Conservation (phyloP, 1,140 invertebrate genomes). For the Reticulitermes speratus region DNA sequence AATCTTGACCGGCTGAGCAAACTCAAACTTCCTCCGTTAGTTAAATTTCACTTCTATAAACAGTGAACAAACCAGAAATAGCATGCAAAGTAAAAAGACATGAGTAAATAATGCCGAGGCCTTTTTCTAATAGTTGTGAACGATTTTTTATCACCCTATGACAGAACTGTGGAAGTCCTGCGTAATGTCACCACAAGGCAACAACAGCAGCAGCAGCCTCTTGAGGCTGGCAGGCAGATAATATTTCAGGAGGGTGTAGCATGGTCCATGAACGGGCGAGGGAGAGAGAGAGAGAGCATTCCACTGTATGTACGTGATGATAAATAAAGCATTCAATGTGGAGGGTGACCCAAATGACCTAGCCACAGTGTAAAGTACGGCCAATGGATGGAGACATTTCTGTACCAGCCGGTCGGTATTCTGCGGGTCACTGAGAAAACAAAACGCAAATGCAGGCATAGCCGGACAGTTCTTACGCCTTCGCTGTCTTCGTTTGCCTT, state of each 20-base stretch:
- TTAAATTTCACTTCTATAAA: too few relatives aligned
- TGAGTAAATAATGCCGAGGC: too few relatives aligned
- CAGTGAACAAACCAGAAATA: too few relatives aligned
- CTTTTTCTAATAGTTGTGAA: not conserved
- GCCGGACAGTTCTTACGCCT: too few relatives aligned
- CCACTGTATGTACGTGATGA: not conserved
- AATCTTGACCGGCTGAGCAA: too few relatives aligned
- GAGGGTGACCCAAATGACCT: slow-evolving; percentile 9
- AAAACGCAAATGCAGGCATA: not conserved
- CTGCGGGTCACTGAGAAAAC: not conserved
- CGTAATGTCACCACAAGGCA: not conserved
- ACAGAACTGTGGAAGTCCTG: not conserved
- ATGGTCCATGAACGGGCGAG: not conserved
- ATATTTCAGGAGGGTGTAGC: slow-evolving; percentile 12
- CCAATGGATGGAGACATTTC: slow-evolving; percentile 4
- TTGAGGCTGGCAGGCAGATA: slow-evolving; percentile 13
- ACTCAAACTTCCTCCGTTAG: too few relatives aligned
- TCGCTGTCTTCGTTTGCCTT: too few relatives aligned
- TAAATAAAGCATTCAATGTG: not conserved
- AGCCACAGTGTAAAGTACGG: not conserved
- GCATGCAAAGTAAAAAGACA: too few relatives aligned
- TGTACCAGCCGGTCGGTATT: not conserved
- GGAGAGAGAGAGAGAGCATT: not conserved
- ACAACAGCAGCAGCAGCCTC: slow-evolving; percentile 3
- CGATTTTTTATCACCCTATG: not conserved